A percentile compares a stretch with the other conserved stretches of the same genome.
Conservation (phyloP, 2,888 invertebrate species). For the Theristus sp. region DNA sequence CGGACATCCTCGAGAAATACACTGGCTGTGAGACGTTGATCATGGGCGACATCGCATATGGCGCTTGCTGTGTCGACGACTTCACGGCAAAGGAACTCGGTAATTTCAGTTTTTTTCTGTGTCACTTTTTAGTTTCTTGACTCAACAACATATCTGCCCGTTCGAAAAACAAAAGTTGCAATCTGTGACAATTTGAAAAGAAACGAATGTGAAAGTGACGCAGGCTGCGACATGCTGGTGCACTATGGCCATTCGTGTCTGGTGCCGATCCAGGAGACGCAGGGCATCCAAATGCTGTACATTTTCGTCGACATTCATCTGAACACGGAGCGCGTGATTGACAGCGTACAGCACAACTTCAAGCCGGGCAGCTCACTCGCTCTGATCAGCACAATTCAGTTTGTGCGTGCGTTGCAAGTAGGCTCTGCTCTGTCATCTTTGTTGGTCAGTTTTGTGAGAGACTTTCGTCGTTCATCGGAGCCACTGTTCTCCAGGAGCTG, state of each 20-base stretch:
- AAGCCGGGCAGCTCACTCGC: slow-evolving; percentile 41
- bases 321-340: slow-evolving; percentile 73
- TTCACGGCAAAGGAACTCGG: slow-evolving; percentile 69
- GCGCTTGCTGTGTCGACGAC: slow-evolving; percentile 96
- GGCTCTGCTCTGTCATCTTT: too few relatives aligned
- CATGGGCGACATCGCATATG: slow-evolving; percentile 97
- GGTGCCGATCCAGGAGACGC: slow-evolving; percentile 26
- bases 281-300: slow-evolving; percentile 71
- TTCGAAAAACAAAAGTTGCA: not conserved
- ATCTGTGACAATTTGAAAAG: not conserved
- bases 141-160: too few relatives aligned
- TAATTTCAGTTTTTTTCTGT: slow-evolving; percentile 3
- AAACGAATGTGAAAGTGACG: not conserved
- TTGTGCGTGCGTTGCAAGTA: slow-evolving; percentile 75
- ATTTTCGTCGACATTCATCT: slow-evolving; percentile 96
- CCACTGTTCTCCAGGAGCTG: slow-evolving; percentile 23
- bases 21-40: slow-evolving; percentile 55
- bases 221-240: slow-evolving; percentile 35
- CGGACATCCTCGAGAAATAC: slow-evolving; percentile 61
- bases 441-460: not conserved
- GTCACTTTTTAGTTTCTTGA: too few relatives aligned
- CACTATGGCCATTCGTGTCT: slow-evolving; percentile 96
- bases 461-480: too few relatives aligned
- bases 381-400: slow-evolving; percentile 91
- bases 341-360: slow-evolving; percentile 36